A percentile compares a stretch with the other conserved stretches of the same genome.
Evolutionary conservation across 2,888 invertebrate species (phyloP).

Genomic region (Tiliacea citrago): DNA sequence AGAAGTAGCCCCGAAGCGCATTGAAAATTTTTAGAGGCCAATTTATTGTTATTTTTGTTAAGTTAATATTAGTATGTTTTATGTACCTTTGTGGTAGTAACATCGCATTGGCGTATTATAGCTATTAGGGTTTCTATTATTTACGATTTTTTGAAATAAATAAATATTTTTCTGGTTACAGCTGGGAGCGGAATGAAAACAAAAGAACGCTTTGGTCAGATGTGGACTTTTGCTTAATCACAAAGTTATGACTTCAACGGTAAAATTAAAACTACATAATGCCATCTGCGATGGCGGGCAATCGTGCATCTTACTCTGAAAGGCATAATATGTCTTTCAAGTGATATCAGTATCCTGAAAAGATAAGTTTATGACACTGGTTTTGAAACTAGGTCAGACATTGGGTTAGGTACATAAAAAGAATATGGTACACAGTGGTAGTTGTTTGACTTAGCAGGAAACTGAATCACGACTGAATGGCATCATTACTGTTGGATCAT

Average conservation of each 20-base stretch:
- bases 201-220: not conserved
- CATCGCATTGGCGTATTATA: too few relatives aligned
- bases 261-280: not conserved
- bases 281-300: not conserved
- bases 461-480: not conserved
- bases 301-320: not conserved
- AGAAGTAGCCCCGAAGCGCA: too few relatives aligned
- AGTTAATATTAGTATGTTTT: too few relatives aligned
- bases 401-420: not conserved
- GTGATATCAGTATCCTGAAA: not conserved
- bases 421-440: not conserved
- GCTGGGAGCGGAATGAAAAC: not conserved
- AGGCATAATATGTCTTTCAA: not conserved
- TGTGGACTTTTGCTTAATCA: not conserved
- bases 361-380: not conserved
- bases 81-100: too few relatives aligned
- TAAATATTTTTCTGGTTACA: not conserved
- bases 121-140: too few relatives aligned
- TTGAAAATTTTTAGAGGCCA: too few relatives aligned
- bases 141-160: too few relatives aligned
- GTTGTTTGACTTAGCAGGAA: not conserved
- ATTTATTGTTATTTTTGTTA: too few relatives aligned
- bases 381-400: not conserved
- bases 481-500: too few relatives aligned
- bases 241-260: not conserved